Evolutionary conservation across 2,888 invertebrate genomes (phyloP).

Genomic region (Phaedon cochleariae): DNA sequence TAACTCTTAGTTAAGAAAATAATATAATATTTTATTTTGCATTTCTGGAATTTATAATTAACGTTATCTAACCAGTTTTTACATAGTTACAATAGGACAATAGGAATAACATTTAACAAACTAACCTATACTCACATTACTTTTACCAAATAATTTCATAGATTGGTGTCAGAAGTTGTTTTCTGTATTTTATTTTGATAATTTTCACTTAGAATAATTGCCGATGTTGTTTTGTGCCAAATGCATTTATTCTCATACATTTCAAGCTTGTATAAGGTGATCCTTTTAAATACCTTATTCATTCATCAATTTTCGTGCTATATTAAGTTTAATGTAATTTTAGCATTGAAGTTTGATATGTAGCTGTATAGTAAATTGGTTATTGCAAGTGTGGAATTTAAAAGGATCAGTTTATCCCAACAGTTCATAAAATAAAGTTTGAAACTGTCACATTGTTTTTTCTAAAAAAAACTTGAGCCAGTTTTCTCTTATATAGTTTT

Average conservation of each 20-base stretch:
- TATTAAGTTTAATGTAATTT: not conserved
- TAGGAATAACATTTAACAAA: constrained; percentile 14
- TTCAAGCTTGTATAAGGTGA: not conserved
- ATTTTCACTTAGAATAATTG: not conserved
- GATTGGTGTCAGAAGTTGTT: not conserved
- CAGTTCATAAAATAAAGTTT: too few species aligned
- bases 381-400: too few species aligned
- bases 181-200: not conserved
- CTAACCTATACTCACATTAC: constrained; percentile 11
- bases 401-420: too few species aligned
- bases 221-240: not conserved
- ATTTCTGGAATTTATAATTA: constrained; percentile 12
- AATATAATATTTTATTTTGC: constrained; percentile 1
- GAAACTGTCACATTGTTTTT: too few species aligned
- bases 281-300: not conserved
- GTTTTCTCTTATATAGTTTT: too few species aligned
- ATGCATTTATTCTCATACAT: not conserved
- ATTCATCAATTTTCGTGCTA: not conserved
- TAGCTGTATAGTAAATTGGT: too few species aligned
- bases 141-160: not conserved
- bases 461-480: too few species aligned
- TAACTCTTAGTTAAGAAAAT: not conserved
- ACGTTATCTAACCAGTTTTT: constrained; percentile 18
- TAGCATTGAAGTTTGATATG: not conserved
- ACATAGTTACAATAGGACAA: constrained; percentile 12